Evolutionary conservation across 2,888 invertebrate genomes (phyloP), one percentile per base, ranked within the genome.

Genomic region (Timandra comae): DNA sequence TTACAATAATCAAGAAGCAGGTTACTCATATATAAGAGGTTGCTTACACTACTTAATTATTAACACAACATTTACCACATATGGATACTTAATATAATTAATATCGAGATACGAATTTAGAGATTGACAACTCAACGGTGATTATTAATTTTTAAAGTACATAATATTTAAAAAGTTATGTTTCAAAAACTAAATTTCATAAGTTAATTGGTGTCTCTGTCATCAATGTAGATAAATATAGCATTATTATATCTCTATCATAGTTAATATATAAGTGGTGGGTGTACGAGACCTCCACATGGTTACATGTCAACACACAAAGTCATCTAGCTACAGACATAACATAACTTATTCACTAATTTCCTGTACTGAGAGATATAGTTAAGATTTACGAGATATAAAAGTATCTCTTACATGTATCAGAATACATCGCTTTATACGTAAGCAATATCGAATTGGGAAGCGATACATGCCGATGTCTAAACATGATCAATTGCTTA

Each of bases 341-440:
- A 69, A 69, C 68, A 72, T 74, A 70, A 69, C 71, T 74, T 74
- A 76, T 57, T 67, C 45, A 52, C 79, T 84, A 84, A 78, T 72
- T 84, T 82, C 84, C 84, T 84, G 84, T 84, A 84, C 81, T 80
- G 82, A 75, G 74, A 82, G 79, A 82, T 82, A 82, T 80, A 79
- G 68, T 75, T 74, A 73, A 70, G 68, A 72, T 64, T 40, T 43
- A 38, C 26, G 38, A 43, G 43, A 41, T 36, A 41, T 36, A 43
- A 41, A 41, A 66, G 52, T 64, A 57, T 61, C 62, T 66, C 67
- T 52, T 52, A 53, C 53, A 48, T 54, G 52, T 56, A 59, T 56
- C 51, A 29, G 46, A 49, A 38, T 47, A 45, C 33, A 35, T 40
- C 28, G 41, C 40, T 41, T 40, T 35, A 24, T 38, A 12, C 29